These are phyloP conservation scores for Notothenia rossii DNA, from an alignment of 2,113 vertebrate species.

Conservation along the genomic window DNA sequence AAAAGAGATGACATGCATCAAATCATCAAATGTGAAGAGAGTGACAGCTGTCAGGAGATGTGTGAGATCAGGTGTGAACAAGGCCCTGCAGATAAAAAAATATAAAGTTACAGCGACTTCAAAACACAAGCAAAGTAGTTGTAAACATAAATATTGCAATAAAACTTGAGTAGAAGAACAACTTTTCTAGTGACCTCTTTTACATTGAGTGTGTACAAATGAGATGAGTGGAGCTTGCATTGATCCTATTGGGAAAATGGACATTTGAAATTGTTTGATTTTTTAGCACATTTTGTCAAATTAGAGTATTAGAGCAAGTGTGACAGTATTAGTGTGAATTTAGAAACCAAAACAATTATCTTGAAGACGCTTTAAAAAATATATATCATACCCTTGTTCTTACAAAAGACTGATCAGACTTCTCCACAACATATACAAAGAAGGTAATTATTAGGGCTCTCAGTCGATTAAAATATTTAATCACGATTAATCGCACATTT, in stretches of 20 bases:
- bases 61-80: slow-evolving; percentile 19
- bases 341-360: neutral
- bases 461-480: too few species aligned
- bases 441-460: neutral
- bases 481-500: too few species aligned
- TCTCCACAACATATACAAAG: neutral
- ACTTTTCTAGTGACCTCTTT: too few species aligned
- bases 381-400: too few species aligned
- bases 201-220: neutral
- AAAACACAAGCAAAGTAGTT: too few species aligned
- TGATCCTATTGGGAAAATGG: too few species aligned
- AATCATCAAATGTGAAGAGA: slow-evolving; percentile 20
- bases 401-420: neutral
- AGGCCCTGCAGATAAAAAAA: neutral
- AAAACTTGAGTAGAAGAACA: too few species aligned
- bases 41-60: slow-evolving; percentile 31
- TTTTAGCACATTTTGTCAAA: too few species aligned
- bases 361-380: neutral
- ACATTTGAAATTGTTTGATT: too few species aligned
- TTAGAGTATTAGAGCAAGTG: too few species aligned
- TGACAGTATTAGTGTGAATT: too few species aligned
- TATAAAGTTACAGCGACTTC: neutral
- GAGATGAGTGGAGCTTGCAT: neutral
- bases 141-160: too few species aligned
- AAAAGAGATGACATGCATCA: slow-evolving; percentile 31